These are phyloP conservation scores for Cichladusa arquata DNA, from an alignment of 2,113 vertebrate species.

Conservation along the genomic window DNA sequence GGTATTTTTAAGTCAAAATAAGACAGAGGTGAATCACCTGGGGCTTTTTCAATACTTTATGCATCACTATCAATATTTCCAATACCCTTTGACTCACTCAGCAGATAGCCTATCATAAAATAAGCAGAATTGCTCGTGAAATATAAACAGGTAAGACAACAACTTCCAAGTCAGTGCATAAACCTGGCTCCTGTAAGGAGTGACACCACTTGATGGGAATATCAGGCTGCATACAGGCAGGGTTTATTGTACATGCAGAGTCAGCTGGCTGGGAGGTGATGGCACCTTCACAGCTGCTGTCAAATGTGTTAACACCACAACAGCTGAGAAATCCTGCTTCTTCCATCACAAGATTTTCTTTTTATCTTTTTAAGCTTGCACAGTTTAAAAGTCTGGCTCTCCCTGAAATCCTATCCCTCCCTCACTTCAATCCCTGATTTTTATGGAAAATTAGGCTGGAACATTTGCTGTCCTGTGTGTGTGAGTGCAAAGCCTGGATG, in stretches of 20 bases:
- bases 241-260: not conserved
- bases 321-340: not conserved
- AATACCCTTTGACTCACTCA: constrained; percentile 12
- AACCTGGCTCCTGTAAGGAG: not conserved
- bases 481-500: not conserved
- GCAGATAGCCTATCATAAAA: not conserved
- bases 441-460: not conserved
- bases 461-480: not conserved
- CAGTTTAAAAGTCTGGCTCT: not conserved
- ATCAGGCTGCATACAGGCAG: not conserved
- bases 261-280: not conserved
- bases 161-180: not conserved
- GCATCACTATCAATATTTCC: constrained; percentile 17
- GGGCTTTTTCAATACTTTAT: constrained; percentile 18
- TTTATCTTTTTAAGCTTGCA: not conserved
- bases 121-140: not conserved
- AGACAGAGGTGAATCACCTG: constrained; percentile 29
- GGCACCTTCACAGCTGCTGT: not conserved
- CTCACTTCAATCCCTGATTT: not conserved
- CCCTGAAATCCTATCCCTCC: not conserved
- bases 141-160: not conserved
- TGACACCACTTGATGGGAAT: not conserved
- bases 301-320: not conserved
- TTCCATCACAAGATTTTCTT: not conserved
- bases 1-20: constrained; percentile 31